Conservation (phyloP, 2,797 vertebrate species). For the Knipowitschia caucasica region DNA sequence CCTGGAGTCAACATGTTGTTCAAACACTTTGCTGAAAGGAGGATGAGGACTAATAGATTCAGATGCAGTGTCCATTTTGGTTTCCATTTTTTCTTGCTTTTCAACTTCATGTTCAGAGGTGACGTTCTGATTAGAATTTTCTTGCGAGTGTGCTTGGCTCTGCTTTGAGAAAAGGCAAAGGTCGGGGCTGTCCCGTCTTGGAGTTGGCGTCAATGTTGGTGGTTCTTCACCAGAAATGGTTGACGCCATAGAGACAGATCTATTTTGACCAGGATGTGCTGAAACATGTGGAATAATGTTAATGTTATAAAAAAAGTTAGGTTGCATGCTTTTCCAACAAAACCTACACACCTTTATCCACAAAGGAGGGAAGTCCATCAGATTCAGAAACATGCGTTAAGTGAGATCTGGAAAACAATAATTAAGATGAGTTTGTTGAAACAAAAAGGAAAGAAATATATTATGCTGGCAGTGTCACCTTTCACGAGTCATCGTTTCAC, state of each 20-base stretch:
- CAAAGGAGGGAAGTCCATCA: conserved; percentile 68
- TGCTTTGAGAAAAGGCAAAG: conserved; percentile 38
- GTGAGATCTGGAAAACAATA: conserved; percentile 71
- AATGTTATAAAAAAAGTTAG: not conserved
- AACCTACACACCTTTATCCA: conserved; percentile 66
- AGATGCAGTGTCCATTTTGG: conserved; percentile 21
- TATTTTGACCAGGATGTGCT: conserved; percentile 33
- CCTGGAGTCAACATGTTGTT: conserved; percentile 21
- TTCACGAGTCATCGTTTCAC: conserved; percentile 73
- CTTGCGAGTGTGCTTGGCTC: conserved; percentile 29
- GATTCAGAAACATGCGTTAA: conserved; percentile 75
- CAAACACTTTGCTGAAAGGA: conserved; percentile 17
- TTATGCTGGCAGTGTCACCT: conserved; percentile 72
- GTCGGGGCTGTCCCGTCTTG: conserved; percentile 62
- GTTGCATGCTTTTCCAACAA: not conserved
- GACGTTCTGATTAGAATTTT: conserved; percentile 45
- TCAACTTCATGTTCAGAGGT: conserved; percentile 71
- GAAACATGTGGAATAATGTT: conserved; percentile 37
- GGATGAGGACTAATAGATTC: conserved; percentile 24
- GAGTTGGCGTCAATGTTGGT: conserved; percentile 65
- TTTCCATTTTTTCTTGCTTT: conserved; percentile 72
- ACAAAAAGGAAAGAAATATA: not conserved
- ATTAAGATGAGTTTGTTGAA: not conserved
- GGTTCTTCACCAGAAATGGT: conserved; percentile 60
- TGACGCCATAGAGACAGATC: conserved; percentile 51